Evolutionary conservation across 2,113 vertebrate genomes (phyloP), one percentile per base, ranked within the genome.

Genomic region (Ondatra zibethicus): DNA sequence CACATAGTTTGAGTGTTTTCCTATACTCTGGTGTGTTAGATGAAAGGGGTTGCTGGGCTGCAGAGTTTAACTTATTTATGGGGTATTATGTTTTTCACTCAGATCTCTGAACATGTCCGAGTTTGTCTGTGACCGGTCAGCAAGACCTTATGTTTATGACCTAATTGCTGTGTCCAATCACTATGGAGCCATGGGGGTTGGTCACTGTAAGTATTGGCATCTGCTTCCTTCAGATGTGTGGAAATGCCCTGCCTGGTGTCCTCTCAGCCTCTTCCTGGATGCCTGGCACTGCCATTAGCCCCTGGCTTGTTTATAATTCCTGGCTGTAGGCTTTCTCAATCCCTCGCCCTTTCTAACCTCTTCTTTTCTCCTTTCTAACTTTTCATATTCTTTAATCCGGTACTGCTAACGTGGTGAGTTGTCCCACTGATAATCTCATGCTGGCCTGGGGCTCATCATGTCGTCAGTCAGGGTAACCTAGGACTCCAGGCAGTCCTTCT

Each of bases 101-200:
- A 99, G 99, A 98, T 99, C 99, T 97, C 98, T 99, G 98, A 99
- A 99, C 98, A 99, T 99, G 99, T 99, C 99, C 0, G 99, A 99
- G 98, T 99, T 99, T 98, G 99, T 99, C 93, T 99, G 99, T 0
- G 99, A 99, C 97, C 99, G 98, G 0, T 99, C 99, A 96, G 99
- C 99, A 42, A 98, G 98, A 76, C 99, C 99, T 11, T 99, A 99
- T 0, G 94, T 99, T 45, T 99, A 99, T 36, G 99, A 99, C 98
- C 99, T 99, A 92, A 98, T 99, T 89, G 99, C 99, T 1, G 99
- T 99, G 96, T 99, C 99, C 90, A 99, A 99, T 98, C 99, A 99
- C 98, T 99, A 99, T 86, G 99, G 99, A 98, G 99, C 99, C 98
- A 99, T 99, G 99, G 99, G 99, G 78, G 99, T 99, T 70, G 99